Evolutionary conservation across 2,113 vertebrate genomes (phyloP).

Genomic region (Cyanoderma ruficeps): DNA sequence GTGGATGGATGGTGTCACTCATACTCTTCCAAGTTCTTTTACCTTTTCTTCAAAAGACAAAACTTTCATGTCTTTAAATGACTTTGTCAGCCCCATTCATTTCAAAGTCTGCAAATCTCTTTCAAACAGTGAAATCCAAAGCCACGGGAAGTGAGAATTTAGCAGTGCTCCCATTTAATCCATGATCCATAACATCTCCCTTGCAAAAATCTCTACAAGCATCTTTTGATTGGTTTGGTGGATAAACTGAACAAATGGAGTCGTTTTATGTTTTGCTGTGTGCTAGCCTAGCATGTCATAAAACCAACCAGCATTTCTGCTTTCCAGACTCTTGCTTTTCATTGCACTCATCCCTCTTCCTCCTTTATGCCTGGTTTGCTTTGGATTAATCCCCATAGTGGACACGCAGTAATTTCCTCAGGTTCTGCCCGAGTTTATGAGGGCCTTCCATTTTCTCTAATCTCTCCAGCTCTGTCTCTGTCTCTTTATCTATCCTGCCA

Average conservation of each 20-base stretch:
- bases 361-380: not conserved
- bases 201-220: not conserved
- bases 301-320: not conserved
- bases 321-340: constrained; percentile 9
- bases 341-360: not conserved
- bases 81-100: not conserved
- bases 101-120: not conserved
- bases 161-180: not conserved
- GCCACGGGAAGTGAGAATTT: not conserved
- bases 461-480: not conserved
- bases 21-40: not conserved
- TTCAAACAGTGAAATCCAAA: not conserved
- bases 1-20: not conserved
- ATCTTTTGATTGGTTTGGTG: not conserved
- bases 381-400: not conserved
- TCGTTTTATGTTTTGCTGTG: not conserved
- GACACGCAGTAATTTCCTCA: not conserved
- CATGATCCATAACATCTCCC: not conserved
- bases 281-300: not conserved
- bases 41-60: not conserved
- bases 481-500: not conserved
- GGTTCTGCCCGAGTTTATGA: not conserved
- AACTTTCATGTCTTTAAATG: not conserved
- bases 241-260: not conserved
- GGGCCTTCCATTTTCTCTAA: not conserved